A percentile compares a stretch with the other conserved stretches of the same genome.
phyloP scores from a whole-genome alignment of 2,113 vertebrate genomes.

The Platysteira castanea region DNA sequence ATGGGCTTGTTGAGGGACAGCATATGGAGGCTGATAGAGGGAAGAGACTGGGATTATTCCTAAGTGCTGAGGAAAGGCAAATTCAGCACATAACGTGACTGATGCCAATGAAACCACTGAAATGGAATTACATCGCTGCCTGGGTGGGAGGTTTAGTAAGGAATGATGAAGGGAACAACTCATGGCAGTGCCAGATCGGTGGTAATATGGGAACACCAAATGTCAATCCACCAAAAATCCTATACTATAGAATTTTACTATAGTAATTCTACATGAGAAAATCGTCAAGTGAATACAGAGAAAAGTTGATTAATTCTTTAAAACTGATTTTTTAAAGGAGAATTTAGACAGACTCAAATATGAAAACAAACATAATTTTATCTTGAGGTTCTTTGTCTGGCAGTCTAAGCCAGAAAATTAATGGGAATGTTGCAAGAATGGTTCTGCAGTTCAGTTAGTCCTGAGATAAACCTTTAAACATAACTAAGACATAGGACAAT shows the following conservation, averaged over 20 bases:
- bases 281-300: not conserved
- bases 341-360: not conserved
- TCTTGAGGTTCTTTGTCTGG: not conserved
- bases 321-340: not conserved
- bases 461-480: not conserved
- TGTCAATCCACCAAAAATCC: not conserved
- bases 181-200: not conserved
- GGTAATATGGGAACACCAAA: not conserved
- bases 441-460: not conserved
- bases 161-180: not conserved
- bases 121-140: not conserved
- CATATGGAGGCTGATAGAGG: not conserved
- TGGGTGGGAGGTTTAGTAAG: not conserved
- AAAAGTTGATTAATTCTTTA: not conserved
- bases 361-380: not conserved
- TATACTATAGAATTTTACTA: not conserved
- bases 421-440: not conserved
- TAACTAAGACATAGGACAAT: not conserved
- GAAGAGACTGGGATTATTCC: not conserved
- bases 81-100: not conserved
- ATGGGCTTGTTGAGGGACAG: not conserved
- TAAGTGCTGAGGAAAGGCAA: not conserved
- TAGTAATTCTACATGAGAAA: not conserved
- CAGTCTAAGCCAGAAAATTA: not conserved
- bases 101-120: not conserved